Base-by-base conservation (phyloP, 2,888 invertebrate genomes). In the Meteorus cinctellus region DNA sequence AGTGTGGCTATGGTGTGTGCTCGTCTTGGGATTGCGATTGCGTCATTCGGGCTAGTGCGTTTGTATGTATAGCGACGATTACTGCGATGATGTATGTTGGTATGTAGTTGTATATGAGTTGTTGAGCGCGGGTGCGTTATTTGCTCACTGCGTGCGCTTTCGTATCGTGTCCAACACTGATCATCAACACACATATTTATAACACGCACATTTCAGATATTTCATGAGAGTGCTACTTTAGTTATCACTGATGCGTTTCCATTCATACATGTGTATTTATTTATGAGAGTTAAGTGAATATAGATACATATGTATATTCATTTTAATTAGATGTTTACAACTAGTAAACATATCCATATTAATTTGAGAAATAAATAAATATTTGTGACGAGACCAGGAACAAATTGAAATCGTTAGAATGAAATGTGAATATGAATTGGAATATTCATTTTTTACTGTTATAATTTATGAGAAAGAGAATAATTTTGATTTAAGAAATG, bases 31-130 rank as follows among this genome's bases (percentile, higher is more conserved):
- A 62, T 51, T 51, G 69, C 62, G 78, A 81, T 85, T 85, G 81
- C 85, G 84, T 85, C 84, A 84, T 74, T 82, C 79, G 69, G 79
- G 70, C 81, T 79, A 79, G 29, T 34, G 34, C 63, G 48, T 24
- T 60, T 63, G n/a, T 63, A 19, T 31, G 24, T 34, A 34, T 36
- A 36, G 12, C 19, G 29, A 48, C 48, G 67, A 67, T 67, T 67
- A 67, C 48, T 41, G 14, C 19, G 10, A 19, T 19, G 19, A 55
- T 19, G 19, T 34, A 34, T 34, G n/a, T 48, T 4, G 16, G 48
- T 48, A 48, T 45, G 16, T 48, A n/a, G n/a, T n/a, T 19, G 19
- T 19, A 27, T 27, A 14, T 24, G 19, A 36, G 24, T 45, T 29
- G 8, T 62, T 14, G 59, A 19, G n/a, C 31, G 67, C 67, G 48